Evolutionary conservation across 2,797 vertebrate species (phyloP).

Genomic region (Chloroceryle inda): DNA sequence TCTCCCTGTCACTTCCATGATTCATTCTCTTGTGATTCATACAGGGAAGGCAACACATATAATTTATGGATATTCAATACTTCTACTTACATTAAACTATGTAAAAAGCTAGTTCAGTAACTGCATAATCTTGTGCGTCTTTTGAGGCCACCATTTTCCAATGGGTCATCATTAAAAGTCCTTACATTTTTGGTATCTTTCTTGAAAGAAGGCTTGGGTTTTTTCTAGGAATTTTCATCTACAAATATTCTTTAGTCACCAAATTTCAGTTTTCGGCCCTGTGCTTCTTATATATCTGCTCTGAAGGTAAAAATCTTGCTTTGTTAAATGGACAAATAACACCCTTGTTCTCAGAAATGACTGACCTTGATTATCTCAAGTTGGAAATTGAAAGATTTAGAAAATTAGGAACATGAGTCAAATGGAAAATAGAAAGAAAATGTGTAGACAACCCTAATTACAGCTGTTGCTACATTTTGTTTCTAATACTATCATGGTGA

Average conservation of each 20-base stretch:
- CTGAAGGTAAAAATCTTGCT: background rate
- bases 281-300: background rate
- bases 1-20: background rate
- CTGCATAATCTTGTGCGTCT: background rate
- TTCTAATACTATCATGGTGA: conserved; percentile 1
- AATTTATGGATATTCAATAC: background rate
- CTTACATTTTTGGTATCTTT: background rate
- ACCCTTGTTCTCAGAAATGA: background rate
- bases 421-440: conserved; percentile 8
- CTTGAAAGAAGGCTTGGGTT: rapidly evolving
- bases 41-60: background rate
- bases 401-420: conserved; percentile 17
- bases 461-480: background rate
- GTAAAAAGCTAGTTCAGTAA: background rate
- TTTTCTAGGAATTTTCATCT: background rate
- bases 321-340: background rate
- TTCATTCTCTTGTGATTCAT: background rate
- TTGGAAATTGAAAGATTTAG: background rate
- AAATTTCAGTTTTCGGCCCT: background rate
- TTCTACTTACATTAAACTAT: background rate
- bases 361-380: background rate
- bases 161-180: background rate
- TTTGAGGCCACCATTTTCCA: background rate
- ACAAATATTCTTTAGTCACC: background rate
- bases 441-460: conserved; percentile 48